Evolutionary conservation across 2,797 vertebrate species (phyloP), one percentile per base, ranked within the genome.

Genomic region (Urocyon cinereoargenteus): DNA sequence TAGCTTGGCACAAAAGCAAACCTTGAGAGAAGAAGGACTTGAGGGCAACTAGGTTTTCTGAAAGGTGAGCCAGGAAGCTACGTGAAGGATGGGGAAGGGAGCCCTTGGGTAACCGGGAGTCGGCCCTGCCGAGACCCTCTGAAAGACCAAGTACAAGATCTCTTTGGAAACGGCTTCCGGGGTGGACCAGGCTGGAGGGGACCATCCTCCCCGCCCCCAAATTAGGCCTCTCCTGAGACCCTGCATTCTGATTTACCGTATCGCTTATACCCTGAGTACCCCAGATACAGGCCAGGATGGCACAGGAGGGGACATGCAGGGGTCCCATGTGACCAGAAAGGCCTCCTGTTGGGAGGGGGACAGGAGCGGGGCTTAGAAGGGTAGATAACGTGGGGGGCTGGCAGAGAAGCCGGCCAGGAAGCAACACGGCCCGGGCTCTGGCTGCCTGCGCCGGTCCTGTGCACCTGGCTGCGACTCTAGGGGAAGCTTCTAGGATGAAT

Each of bases 61-160:
- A 62, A 84, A 53, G 13, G 28, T 57, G 79, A 49, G 66, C n/a
- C n/a, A 34, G 90, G 26, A 79, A 28, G 79, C 9, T 1, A 4
- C 7, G 24, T 1, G 31, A 85, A n/a, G 40, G 73, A 12, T 3
- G 8, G 2, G 16, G 72, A 64, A 55, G 75, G 72, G 34, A 49
- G 31, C 4, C 7, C 3, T n/a, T 6, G 16, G 68, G 31, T 45
- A 16, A 0, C 22, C 4, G 18, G 75, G 49, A 8, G 14, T 19
- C 40, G n/a, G 81, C 4, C 9, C 26, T 14, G 12, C 21, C n/a
- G 6, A 53, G 45, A 49, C 22, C 61, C 34, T 1, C 5, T 3
- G 8, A 12, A 19, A 75, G n/a, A n/a, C n/a, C 0, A 5, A 36
- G 24, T 5, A 26, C 0, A 24, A 34, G 57, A 11, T 12, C 15